Percentiles rank a stretch among this genome's conserved stretches.
Evolutionary conservation across 2,113 vertebrate genomes (phyloP).

Genomic region (Melanocharis versteri): DNA sequence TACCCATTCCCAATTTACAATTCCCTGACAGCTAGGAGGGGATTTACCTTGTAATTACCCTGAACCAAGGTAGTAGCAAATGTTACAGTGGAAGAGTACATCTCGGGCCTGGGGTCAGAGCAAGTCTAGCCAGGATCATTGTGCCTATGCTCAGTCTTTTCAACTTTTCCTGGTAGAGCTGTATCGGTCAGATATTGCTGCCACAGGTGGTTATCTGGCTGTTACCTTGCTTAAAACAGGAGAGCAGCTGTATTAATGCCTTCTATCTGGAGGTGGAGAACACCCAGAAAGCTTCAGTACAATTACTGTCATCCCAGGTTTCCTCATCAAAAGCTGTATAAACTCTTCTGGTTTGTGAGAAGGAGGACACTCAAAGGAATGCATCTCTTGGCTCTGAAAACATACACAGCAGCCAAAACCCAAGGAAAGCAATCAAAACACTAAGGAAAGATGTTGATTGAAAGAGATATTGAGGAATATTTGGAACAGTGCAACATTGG

Average conservation of each 20-base stretch:
- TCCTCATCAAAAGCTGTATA: not conserved
- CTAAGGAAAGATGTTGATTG: not conserved
- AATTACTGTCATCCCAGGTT: not conserved
- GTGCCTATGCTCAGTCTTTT: fast-evolving
- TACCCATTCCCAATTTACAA: not conserved
- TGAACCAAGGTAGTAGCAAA: not conserved
- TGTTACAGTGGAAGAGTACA: not conserved
- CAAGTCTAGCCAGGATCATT: not conserved
- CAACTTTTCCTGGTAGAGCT: not conserved
- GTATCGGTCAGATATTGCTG: not conserved
- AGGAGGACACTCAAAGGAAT: not conserved
- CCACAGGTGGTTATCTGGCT: not conserved
- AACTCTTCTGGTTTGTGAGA: not conserved
- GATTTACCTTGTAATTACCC: not conserved
- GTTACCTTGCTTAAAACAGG: not conserved
- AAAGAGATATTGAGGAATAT: not conserved
- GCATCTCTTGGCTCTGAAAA: not conserved
- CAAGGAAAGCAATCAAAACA: not conserved
- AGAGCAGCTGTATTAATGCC: not conserved
- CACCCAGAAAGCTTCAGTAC: not conserved
- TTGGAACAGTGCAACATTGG: not conserved
- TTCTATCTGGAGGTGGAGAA: not conserved
- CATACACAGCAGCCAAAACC: not conserved
- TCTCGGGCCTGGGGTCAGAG: not conserved
- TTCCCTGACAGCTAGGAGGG: not conserved